Conservation (phyloP, 2,888 invertebrate species). For the Andricus curvator region DNA sequence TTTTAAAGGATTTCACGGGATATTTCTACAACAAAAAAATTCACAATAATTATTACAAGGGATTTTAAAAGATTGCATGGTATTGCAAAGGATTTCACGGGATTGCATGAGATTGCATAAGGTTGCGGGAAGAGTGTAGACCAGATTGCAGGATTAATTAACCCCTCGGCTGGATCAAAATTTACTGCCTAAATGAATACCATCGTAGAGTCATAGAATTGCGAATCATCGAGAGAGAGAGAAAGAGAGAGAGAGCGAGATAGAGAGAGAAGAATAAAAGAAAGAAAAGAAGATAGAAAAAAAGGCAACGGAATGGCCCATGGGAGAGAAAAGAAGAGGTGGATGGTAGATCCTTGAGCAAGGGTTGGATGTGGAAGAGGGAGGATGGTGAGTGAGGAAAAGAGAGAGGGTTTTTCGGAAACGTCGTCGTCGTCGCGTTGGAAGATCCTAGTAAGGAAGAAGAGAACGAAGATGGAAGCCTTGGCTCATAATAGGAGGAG, state of each 20-base stretch:
- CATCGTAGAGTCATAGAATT: neutral
- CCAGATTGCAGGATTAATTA: no score
- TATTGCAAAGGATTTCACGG: no score
- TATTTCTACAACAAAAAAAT: no score
- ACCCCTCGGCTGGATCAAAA: slow-evolving; percentile 45
- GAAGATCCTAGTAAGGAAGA: slow-evolving; percentile 62
- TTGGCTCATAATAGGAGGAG: slow-evolving; percentile 77
- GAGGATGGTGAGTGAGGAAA: slow-evolving; percentile 48
- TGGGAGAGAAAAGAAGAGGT: slow-evolving; percentile 25
- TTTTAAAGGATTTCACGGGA: no score
- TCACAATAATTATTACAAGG: no score
- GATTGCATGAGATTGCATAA: no score
- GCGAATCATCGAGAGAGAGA: slow-evolving; percentile 34
- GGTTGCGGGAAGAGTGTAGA: no score
- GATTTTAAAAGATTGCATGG: no score
- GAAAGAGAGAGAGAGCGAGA: slow-evolving; percentile 23
- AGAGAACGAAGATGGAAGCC: slow-evolving; percentile 74
- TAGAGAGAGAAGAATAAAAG: neutral
- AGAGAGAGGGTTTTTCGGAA: slow-evolving; percentile 62
- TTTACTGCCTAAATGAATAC: neutral
- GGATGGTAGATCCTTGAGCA: slow-evolving; percentile 33
- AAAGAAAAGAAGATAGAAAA: slow-evolving; percentile 41
- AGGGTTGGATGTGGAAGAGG: slow-evolving; percentile 43
- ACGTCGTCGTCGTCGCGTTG: slow-evolving; percentile 56
- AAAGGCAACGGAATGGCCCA: slow-evolving; percentile 39